Base-by-base conservation (phyloP, 92 coral and sea anemone species). In the Epizoanthus rinbou region DNA sequence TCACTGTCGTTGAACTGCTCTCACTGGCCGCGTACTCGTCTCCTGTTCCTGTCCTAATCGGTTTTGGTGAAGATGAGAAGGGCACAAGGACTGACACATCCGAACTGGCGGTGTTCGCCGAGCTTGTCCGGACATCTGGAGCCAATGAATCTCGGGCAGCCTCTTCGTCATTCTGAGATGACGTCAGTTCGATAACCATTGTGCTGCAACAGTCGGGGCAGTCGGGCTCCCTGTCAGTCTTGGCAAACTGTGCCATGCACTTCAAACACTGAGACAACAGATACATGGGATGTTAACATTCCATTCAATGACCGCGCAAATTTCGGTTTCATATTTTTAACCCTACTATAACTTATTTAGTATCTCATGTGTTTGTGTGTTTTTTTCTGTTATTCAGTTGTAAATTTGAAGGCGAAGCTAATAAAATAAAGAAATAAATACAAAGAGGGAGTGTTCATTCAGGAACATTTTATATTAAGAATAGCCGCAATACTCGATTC, bases 161-260 rank as follows among this genome's bases (percentile, higher is more conserved):
- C n/a, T 78, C 82, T 60, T 59, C 72, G 53, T 73, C 86, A 13
- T 64, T 60, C 45, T 22, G 86, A 0, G 91, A 90, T 5, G 92
- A 86, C 5, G 85, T 65, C 52, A 90, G 75, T 47, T 86, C 91
- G 35, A 92, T 86, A 1, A 93, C 91, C 86, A 89, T 80, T 22
- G 92, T 82, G 84, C 98, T 94, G 64, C 90, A 87, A 52, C 99
- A 97, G 65, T 89, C 90, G 8, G 92, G 94, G 57, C 99, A 97
- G 28, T 75, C 80, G 0, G 69, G 47, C 47, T 87, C 90, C 56
- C 88, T 87, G 21, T 85, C 56, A 59, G 53, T 87, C 53, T 79
- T 74, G 43, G 79, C 82, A 33, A 88, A 94, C 65, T 81, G 80
- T 1, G 98, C 93, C 9, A 92, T 90, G 69, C 99, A 97, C 90